Base-by-base conservation (phyloP, 2,888 invertebrate species). In the Tortrix viridana region DNA sequence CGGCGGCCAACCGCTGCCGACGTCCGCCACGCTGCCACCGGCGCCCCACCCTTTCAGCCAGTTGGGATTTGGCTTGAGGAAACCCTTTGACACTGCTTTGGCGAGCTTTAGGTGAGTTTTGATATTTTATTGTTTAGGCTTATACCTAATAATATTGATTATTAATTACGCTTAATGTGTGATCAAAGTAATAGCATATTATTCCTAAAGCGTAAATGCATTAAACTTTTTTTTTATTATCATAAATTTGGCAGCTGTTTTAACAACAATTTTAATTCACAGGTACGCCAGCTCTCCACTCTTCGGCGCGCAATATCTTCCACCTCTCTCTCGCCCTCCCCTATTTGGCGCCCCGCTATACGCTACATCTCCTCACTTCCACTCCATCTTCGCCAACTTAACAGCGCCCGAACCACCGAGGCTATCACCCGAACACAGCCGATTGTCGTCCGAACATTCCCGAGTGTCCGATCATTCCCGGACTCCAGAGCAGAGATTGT, bases 301-400 rank as follows among this genome's bases (percentile, higher is more conserved):
- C 14, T 89, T 92, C 60, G 85, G 89, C 14, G 81, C 88, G 0
- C 91, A 91, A 60, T 92, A 92, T 66, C 74, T 92, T 0, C 88
- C 89, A 1, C 85, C 83, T 4, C 74, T 90, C 3, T 85, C 90
- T 1, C 85, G 92, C 0, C 86, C 86, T 1, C 80, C 80, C 9
- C 76, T 91, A 0, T 91, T 91, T 71, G 89, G 88, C 5, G 85
- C 90, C 5, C 90, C 89, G 6, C 79, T 92, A 12, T 92, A 92
- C 79, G 88, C 89, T 2, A 84, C 89, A 52, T 87, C 91, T 5
- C 89, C 87, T 72, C 97, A 97, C 69, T 97, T 97, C 86, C 97
- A 98, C 85, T 97, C 96, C 9, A 92, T 97, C 23, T 92, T 98
- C 80, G 97, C 97, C 3, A 96, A 96, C 77, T 93, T 97, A 50